Base-by-base conservation (phyloP, 2,888 invertebrate genomes). In the Rhingia rostrata region DNA sequence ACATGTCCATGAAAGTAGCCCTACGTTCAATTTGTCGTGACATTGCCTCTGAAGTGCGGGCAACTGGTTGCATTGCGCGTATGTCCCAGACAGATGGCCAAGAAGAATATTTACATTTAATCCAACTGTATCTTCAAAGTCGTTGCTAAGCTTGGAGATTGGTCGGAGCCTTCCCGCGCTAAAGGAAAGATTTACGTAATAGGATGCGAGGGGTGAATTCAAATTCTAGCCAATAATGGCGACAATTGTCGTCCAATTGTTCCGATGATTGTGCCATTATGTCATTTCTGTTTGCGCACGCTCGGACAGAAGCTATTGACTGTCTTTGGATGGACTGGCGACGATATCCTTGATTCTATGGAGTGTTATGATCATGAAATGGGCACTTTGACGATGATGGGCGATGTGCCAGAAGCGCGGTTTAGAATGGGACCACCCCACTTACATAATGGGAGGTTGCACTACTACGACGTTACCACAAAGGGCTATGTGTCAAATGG, bases 321-420 rank as follows among this genome's bases (percentile, higher is more conserved):
- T 0, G 94, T 98, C 87, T 98, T 98, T 51, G 98, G 98, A 4
- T 98, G 98, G 97, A 95, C 97, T 39, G 98, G 97, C 0, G 95
- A 96, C 82, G 97, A 97, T 89, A 97, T 98, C 90, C 97, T 97
- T 1, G 95, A 95, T 32, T 95, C 96, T 0, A 96, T 98, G 86
- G 98, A 98, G 90, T 94, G 95, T 87, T 98, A 97, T 90, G 96
- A 97, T 90, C 96, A 97, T 0, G 93, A 94, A 73, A 92, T 93
- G 39, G 94, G 97, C 90, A 93, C 93, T 84, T 98, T 98, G 98
- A 93, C 93, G 37, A 91, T 95, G 54, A 93, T 95, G 72, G 97
- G 96, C 0, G 94, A 94, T 88, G 94, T 98, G 92, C 96, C 96
- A 0, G 96, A 96, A 88, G 96, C 97, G 0, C 93, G 97, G 79